Base-by-base conservation (phyloP, 2,888 invertebrate genomes). In the Pristionchus japonicus region DNA sequence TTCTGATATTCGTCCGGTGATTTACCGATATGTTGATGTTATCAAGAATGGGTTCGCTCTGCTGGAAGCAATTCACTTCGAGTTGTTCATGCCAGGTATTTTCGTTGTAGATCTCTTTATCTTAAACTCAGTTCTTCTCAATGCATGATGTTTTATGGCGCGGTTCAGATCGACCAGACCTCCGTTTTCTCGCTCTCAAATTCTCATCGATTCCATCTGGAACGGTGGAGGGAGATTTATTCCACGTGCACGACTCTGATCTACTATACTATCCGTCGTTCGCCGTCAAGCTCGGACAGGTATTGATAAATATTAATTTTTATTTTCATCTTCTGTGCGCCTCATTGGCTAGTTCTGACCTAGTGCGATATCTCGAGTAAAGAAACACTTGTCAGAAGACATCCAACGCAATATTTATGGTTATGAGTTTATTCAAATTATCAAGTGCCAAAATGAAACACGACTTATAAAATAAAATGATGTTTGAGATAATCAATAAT, bases 51-150 rank as follows among this genome's bases (percentile, higher is more conserved):
- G 6, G 0, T 4, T 47, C 15, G 80, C 47, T 47, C 43, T 80
- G 1, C 80, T 80, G 15, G 80, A 80, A 23, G 80, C 80, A 2
- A 80, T 77, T 27, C 80, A 80, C 27, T 43, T 80, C 27, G 80
- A 80, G 43, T 27, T 80, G 80, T 80, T 80, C 80, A 80, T 80
- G 80, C 80, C 80, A 47, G 70, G 70, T 70, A 70, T 37, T 9
- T 9, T 31, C 1, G n/a, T 23, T 61, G 3, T 20, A 3, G n/a
- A n/a, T n/a, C n/a, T n/a, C n/a, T n/a, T n/a, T n/a, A n/a, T n/a
- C n/a, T n/a, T n/a, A n/a, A n/a, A n/a, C n/a, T n/a, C n/a, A n/a
- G n/a, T n/a, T n/a, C n/a, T n/a, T n/a, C n/a, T n/a, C n/a, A n/a
- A n/a, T n/a, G n/a, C n/a, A n/a, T n/a, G n/a, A n/a, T n/a, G n/a